Percentiles rank a stretch among this genome's conserved stretches.
These are phyloP conservation scores for Neopelma chrysocephalum DNA, from an alignment of 2,797 vertebrate species.

Conservation along the genomic window DNA sequence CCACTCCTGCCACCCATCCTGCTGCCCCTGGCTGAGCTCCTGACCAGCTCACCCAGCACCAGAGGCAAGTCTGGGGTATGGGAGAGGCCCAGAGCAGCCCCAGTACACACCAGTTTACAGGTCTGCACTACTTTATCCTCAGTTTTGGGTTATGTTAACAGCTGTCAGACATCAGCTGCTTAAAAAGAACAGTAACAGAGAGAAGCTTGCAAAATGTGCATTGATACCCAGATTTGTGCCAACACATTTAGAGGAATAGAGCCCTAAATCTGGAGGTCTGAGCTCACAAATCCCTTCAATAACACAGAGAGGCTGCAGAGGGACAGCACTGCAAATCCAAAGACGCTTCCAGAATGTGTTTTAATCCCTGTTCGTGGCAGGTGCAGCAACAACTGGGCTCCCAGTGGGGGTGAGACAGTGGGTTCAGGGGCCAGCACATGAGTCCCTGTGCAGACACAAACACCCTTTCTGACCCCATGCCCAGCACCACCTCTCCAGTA, in stretches of 20 bases:
- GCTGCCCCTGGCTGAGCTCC: background rate
- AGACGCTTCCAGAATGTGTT: background rate
- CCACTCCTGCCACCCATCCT: background rate
- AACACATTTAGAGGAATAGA: background rate
- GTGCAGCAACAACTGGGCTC: background rate
- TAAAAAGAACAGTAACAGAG: background rate
- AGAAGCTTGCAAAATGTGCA: background rate
- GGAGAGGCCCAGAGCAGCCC: background rate
- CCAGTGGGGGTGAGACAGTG: background rate
- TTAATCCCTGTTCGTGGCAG: fast-evolving
- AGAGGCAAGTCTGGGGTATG: fast-evolving
- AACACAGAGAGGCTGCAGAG: background rate
- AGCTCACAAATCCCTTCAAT: background rate
- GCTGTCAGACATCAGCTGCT: background rate
- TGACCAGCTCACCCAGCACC: background rate
- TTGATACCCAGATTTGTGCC: background rate
- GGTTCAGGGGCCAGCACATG: background rate
- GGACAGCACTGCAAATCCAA: background rate
- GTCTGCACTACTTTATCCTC: background rate
- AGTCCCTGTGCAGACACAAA: background rate
- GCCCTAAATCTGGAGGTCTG: background rate
- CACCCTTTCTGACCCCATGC: background rate
- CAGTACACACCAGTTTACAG: background rate
- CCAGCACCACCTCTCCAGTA: background rate
- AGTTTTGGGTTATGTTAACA: background rate